phyloP scores from a whole-genome alignment of 1,140 invertebrate species.

The Bombus ignitus region DNA sequence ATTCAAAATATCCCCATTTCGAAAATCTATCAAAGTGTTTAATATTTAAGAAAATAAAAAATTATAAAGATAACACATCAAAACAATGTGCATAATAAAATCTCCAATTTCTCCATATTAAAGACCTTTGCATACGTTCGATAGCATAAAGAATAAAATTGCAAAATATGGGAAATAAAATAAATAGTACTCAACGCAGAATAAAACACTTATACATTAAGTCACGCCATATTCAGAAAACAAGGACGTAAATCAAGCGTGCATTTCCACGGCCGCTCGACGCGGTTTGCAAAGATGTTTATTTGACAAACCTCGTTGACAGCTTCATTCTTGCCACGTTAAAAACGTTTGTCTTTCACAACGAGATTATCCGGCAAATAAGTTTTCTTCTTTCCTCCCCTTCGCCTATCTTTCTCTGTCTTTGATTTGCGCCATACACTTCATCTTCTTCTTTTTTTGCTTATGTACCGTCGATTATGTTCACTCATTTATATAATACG shows the following conservation, averaged over 20 bases:
- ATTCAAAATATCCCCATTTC: too few species aligned
- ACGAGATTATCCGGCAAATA: slow-evolving; percentile 25
- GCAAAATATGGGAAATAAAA: too few species aligned
- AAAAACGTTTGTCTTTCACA: slow-evolving; percentile 41
- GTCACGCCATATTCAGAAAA: neutral
- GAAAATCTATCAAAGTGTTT: too few species aligned
- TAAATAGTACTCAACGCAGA: too few species aligned
- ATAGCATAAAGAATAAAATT: too few species aligned
- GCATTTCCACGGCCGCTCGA: neutral
- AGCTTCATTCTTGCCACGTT: neutral
- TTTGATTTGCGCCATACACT: too few species aligned
- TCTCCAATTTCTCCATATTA: neutral
- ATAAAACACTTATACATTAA: neutral
- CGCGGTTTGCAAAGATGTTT: neutral
- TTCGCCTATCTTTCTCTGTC: neutral
- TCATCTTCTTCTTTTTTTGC: neutral
- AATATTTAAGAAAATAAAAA: neutral
- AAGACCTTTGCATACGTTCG: too few species aligned
- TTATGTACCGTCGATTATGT: neutral
- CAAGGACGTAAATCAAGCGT: slow-evolving; percentile 21
- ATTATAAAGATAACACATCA: neutral
- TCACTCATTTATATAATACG: slow-evolving; percentile 36
- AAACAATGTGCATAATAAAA: neutral
- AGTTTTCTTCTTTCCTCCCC: neutral
- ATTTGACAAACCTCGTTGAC: slow-evolving; percentile 24